Evolutionary conservation across 2,888 invertebrate genomes (phyloP), one percentile per base, ranked within the genome.

Genomic region (Cryptocephalus moraei): DNA sequence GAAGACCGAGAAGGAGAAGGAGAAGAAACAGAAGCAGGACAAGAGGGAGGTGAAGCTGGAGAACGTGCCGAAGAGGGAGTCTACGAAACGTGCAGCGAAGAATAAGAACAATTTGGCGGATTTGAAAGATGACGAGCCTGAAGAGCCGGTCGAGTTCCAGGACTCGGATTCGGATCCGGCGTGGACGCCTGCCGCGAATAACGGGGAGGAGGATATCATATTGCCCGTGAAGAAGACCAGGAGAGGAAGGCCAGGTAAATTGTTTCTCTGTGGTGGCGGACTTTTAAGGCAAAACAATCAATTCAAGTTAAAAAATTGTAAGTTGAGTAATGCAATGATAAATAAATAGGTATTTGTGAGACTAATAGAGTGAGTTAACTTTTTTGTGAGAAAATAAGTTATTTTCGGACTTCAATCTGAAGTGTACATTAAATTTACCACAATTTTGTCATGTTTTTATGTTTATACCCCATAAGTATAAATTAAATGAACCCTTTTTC

Each of bases 81-180:
- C 75, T 48, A 75, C 77, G 41, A 76, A 78, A 58, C 33, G 83
- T 50, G 82, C 81, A 63, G 84, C 83, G 40, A 84, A 83, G 66
- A 81, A 82, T 51, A 80, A 79, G 57, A 73, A 68, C 49, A 77
- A 74, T 55, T 73, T 75, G 54, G 73, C 76, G 55, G 75, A 76
- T 53, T 68, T 78, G 47, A 70, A 62, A 64, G 65, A 70, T n/a
- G 69, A 74, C 41, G 77, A 79, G 50, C 63, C 67, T 39, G 80
- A 79, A 56, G 81, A 80, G 54, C 73, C 75, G 8, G 69, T 73
- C 32, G 79, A 78, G 62, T 76, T 76, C 60, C 63, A 63, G 46
- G 63, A 63, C 50, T 82, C 82, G 1, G 61, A 84, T 67, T 78
- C 80, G 8, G 84, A 84, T 74, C 84, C 83, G 8, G 82, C 81